These are phyloP conservation scores for Penaeus japonicus DNA, from an alignment of 1,140 invertebrate species.

Conservation along the genomic window DNA sequence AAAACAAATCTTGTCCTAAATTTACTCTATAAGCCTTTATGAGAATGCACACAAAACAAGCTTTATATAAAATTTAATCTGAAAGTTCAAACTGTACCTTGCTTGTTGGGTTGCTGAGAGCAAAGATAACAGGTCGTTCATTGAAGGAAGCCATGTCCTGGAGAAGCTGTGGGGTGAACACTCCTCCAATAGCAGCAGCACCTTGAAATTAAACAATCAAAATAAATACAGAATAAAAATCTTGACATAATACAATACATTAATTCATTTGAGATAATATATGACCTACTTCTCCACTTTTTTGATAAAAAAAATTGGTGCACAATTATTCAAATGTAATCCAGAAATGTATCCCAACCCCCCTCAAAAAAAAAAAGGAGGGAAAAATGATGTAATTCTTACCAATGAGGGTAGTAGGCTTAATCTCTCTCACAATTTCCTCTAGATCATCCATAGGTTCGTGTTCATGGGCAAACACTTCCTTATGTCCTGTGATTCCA, in stretches of 20 bases:
- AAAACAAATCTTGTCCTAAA: no score
- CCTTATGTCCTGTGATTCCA: slow-evolving; percentile 78
- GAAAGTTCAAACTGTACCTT: slow-evolving; percentile 66
- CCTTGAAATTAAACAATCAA: slow-evolving; percentile 68
- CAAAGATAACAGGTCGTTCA: slow-evolving; percentile 90
- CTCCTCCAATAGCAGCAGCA: slow-evolving; percentile 85
- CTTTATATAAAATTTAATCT: background rate
- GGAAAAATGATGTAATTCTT: slow-evolving; percentile 18
- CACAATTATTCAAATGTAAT: no score
- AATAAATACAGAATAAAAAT: background rate
- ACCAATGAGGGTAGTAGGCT: slow-evolving; percentile 88
- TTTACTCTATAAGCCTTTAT: no score
- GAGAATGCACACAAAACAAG: no score
- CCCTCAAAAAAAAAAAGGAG: background rate
- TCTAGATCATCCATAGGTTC: slow-evolving; percentile 78
- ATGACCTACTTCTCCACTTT: no score
- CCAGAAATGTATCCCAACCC: background rate
- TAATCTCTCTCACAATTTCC: slow-evolving; percentile 81
- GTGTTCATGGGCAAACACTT: slow-evolving; percentile 83
- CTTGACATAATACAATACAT: no score
- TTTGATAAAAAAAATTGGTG: no score
- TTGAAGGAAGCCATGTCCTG: slow-evolving; percentile 86
- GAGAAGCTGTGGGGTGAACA: slow-evolving; percentile 87
- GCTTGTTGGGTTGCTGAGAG: slow-evolving; percentile 93
- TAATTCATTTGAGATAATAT: no score